Conservation (phyloP, 2,113 vertebrate genomes). For the Calyptomena viridis region DNA sequence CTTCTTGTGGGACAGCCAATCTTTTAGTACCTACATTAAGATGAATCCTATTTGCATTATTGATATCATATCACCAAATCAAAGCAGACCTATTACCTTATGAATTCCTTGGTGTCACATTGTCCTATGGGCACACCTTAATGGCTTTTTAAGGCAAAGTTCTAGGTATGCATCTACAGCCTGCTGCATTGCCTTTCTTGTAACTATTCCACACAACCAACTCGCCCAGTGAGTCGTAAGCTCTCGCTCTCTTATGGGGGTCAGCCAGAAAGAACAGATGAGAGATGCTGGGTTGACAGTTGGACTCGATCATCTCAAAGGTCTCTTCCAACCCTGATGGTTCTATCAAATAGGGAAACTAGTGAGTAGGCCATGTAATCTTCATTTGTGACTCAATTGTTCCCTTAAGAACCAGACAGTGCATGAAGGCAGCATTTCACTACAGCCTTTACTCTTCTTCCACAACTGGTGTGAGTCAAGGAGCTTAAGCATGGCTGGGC, state of each 20-base stretch:
- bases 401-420: background rate
- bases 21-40: background rate
- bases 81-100: background rate
- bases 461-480: rapidly evolving
- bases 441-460: background rate
- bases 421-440: background rate
- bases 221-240: background rate
- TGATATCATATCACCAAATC: background rate
- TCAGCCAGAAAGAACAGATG: background rate
- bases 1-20: background rate
- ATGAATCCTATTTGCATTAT: background rate
- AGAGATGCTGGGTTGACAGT: background rate
- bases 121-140: background rate
- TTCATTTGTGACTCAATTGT: background rate
- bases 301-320: background rate
- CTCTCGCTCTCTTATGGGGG: background rate
- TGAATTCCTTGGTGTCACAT: background rate
- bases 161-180: background rate
- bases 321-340: background rate
- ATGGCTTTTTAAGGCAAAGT: background rate
- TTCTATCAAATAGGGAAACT: background rate
- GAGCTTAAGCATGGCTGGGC: background rate
- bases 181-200: background rate
- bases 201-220: background rate
- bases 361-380: background rate